Conservation (phyloP, 2,888 invertebrate genomes). For the Beris morrisii region DNA sequence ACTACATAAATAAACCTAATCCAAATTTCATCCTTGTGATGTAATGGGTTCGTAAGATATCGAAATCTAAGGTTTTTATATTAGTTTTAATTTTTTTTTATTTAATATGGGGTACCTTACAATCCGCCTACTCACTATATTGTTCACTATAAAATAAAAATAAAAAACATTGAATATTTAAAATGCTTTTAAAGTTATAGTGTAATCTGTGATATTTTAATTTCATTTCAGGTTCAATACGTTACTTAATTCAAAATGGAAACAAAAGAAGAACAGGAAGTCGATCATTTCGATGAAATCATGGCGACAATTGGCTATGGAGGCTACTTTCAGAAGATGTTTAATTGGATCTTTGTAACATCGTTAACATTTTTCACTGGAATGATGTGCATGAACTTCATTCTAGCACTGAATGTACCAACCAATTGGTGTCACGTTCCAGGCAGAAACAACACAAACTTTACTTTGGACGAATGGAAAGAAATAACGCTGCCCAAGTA, state of each 20-base stretch:
- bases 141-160: too few species aligned
- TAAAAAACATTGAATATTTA: neutral
- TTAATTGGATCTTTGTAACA: conserved; percentile 58
- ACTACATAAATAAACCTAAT: too few species aligned
- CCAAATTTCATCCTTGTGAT: too few species aligned
- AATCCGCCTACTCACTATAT: too few species aligned
- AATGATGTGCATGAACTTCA: conserved; percentile 60
- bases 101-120: too few species aligned
- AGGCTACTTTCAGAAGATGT: conserved; percentile 60
- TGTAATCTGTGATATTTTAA: neutral
- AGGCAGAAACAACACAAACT: conserved; percentile 57
- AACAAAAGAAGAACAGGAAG: conserved; percentile 6
- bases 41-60: too few species aligned
- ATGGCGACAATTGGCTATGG: conserved; percentile 59
- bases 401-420: conserved; percentile 60
- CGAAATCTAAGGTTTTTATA: too few species aligned
- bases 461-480: conserved; percentile 59
- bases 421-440: conserved; percentile 64
- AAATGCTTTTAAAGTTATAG: neutral
- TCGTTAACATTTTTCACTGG: conserved; percentile 57
- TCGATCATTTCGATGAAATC: conserved; percentile 56
- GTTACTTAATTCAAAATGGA: conserved; percentile 7
- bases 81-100: too few species aligned
- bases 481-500: conserved; percentile 60
- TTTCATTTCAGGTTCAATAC: neutral